Evolutionary conservation across 2,797 vertebrate genomes (phyloP).

Genomic region (Lates japonicus): DNA sequence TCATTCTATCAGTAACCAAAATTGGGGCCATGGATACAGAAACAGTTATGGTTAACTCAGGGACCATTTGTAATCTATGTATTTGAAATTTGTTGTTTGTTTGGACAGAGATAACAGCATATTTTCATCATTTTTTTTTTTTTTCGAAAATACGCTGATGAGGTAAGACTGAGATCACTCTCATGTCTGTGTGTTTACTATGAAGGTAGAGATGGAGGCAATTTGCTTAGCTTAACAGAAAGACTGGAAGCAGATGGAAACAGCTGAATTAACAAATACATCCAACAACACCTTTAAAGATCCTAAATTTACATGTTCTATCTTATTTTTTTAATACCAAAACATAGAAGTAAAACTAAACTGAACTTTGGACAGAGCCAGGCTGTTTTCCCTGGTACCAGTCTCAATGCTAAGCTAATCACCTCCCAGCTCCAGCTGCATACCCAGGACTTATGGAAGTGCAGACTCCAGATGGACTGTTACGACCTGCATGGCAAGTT

Average conservation of each 20-base stretch:
- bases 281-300: no score
- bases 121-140: neutral
- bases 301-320: neutral
- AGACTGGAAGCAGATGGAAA: neutral
- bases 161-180: neutral
- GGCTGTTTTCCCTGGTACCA: no score
- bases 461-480: no score
- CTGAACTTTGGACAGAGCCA: no score
- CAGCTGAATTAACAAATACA: neutral
- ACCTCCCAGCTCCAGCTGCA: neutral
- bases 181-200: neutral
- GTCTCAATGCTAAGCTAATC: neutral
- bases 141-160: neutral
- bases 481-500: neutral
- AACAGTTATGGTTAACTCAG: slow-evolving; percentile 23
- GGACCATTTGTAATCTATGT: slow-evolving; percentile 31
- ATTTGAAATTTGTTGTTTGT: slow-evolving; percentile 1
- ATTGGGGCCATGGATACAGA: neutral
- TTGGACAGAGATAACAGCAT: neutral
- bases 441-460: neutral
- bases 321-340: neutral
- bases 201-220: neutral
- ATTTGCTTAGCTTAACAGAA: neutral
- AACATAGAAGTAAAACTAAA: no score
- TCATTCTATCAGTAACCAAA: slow-evolving; percentile 1